Conservation (phyloP, 2,888 invertebrate species). For the Subacronicta megacephala region DNA sequence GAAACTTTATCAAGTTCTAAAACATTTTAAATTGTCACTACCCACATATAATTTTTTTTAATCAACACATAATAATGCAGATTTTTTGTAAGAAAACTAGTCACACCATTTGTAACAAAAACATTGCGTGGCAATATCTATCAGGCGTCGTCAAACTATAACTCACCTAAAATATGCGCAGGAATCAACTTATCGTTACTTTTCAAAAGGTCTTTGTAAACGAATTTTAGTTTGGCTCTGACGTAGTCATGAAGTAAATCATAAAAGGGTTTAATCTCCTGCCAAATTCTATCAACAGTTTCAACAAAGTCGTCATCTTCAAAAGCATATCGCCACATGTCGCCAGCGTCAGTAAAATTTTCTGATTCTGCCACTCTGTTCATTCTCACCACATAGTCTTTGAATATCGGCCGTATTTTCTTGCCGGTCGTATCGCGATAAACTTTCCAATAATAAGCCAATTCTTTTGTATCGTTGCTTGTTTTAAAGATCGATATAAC, state of each 20-base stretch:
- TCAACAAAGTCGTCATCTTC: slow-evolving; percentile 79
- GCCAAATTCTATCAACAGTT: slow-evolving; percentile 87
- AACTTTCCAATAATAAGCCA: slow-evolving; percentile 91
- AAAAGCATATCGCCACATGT: slow-evolving; percentile 84
- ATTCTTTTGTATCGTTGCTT: slow-evolving; percentile 90
- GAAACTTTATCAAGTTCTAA: too few species aligned
- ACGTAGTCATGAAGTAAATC: slow-evolving; percentile 91
- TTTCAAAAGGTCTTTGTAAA: slow-evolving; percentile 84
- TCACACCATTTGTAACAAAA: neutral
- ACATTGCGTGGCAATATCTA: slow-evolving; percentile 12
- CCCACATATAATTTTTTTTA: too few species aligned
- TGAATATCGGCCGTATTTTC: slow-evolving; percentile 90
- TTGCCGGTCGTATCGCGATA: slow-evolving; percentile 91
- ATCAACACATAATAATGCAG: too few species aligned
- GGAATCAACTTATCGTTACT: slow-evolving; percentile 89
- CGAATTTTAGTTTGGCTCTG: slow-evolving; percentile 84
- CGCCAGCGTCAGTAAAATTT: slow-evolving; percentile 83
- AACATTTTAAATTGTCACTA: too few species aligned
- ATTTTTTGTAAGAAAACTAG: too few species aligned
- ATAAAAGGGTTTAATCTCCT: slow-evolving; percentile 91
- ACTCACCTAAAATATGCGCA: slow-evolving; percentile 91
- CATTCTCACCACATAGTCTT: slow-evolving; percentile 90
- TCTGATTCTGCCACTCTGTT: slow-evolving; percentile 90
- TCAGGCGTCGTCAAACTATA: slow-evolving; percentile 12
- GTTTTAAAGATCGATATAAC: slow-evolving; percentile 80